Conservation (phyloP, 2,888 invertebrate genomes). For the Sphaeridia pumilis region DNA sequence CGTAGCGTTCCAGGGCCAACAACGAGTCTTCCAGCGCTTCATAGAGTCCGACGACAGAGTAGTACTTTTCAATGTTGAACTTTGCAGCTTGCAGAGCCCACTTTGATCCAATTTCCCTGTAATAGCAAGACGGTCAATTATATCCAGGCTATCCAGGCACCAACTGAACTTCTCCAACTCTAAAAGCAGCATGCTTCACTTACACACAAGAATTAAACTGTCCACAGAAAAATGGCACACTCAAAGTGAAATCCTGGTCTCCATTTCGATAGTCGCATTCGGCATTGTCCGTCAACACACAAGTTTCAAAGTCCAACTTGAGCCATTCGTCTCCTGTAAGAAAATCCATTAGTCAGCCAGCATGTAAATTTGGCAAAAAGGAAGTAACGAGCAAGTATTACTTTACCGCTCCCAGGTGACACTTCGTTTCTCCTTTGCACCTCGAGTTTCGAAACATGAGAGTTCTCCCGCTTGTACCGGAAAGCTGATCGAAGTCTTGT, state of each 20-base stretch:
- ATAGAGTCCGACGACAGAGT: slow-evolving; percentile 76
- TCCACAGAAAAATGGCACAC: slow-evolving; percentile 54
- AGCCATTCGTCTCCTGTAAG: slow-evolving; percentile 30
- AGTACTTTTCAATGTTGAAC: slow-evolving; percentile 70
- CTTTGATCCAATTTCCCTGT: slow-evolving; percentile 68
- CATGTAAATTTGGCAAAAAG: too few relatives aligned
- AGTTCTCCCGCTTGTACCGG: slow-evolving; percentile 15
- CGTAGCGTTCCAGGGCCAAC: slow-evolving; percentile 67
- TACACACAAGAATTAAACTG: slow-evolving; percentile 50
- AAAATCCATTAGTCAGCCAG: too few relatives aligned
- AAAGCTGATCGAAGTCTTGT: slow-evolving; percentile 38
- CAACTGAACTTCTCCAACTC: too few relatives aligned
- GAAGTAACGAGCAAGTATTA: too few relatives aligned
- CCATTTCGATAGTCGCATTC: slow-evolving; percentile 42
- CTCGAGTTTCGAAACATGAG: slow-evolving; percentile 22
- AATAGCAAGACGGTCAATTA: too few relatives aligned
- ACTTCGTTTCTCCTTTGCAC: slow-evolving; percentile 22
- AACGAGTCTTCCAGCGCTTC: slow-evolving; percentile 78
- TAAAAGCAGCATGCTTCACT: slow-evolving; percentile 38
- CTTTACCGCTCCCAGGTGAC: slow-evolving; percentile 4
- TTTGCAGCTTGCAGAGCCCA: slow-evolving; percentile 75
- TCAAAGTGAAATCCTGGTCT: slow-evolving; percentile 41
- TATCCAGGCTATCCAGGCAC: too few relatives aligned
- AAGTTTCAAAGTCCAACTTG: slow-evolving; percentile 38
- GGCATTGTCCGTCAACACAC: slow-evolving; percentile 40